These are phyloP conservation scores for Bujurquina vittata DNA, from an alignment of 2,113 vertebrate species.

Conservation along the genomic window DNA sequence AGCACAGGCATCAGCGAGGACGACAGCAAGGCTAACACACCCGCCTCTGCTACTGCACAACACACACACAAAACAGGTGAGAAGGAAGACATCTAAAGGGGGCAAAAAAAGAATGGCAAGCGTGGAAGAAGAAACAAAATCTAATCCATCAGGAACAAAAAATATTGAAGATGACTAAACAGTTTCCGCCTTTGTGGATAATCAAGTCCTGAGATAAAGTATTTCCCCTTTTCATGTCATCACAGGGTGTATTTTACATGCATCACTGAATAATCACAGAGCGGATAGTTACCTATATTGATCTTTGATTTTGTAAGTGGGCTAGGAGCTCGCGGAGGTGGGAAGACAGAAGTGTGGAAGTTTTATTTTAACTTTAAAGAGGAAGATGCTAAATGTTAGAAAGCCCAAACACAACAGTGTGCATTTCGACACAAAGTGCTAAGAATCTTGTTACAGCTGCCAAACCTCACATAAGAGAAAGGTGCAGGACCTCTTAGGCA, in stretches of 20 bases:
- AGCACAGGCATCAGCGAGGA: constrained; percentile 76
- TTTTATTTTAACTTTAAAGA: too few relatives aligned
- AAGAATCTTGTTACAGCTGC: too few relatives aligned
- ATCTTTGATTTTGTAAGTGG: too few relatives aligned
- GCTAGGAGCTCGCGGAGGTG: too few relatives aligned
- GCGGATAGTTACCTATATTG: too few relatives aligned
- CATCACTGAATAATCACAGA: not conserved
- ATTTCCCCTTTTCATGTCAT: too few relatives aligned
- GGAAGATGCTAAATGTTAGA: not conserved
- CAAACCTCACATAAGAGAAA: too few relatives aligned
- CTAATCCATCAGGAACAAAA: not conserved
- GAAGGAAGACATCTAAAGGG: constrained; percentile 16
- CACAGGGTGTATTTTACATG: not conserved
- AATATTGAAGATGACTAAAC: not conserved
- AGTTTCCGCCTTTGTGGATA: not conserved
- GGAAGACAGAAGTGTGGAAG: too few relatives aligned
- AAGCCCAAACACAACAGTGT: not conserved
- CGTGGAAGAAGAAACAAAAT: not conserved
- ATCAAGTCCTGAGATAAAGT: not conserved
- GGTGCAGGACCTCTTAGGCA: not conserved
- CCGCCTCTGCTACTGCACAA: not conserved
- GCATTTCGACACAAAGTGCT: too few relatives aligned
- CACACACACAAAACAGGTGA: constrained; percentile 85
- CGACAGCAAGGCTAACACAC: constrained; percentile 74
- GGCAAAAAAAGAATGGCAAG: not conserved